Evolutionary conservation across 2,888 invertebrate species (phyloP), one percentile per base, ranked within the genome.

Genomic region (Palloptera scutellata): DNA sequence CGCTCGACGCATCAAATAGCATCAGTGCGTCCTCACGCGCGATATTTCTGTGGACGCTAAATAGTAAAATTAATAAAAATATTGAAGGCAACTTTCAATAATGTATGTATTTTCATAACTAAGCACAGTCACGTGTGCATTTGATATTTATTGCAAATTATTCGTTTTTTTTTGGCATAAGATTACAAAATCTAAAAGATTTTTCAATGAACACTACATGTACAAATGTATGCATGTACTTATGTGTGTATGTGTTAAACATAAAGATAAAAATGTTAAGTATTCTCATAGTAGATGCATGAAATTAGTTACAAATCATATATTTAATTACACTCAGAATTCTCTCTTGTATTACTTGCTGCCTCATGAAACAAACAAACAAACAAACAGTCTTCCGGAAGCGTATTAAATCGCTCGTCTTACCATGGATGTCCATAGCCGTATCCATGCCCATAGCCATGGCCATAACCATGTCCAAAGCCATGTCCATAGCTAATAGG

Each of bases 351-450:
- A 30, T 30, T 30, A 30, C 30, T 30, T 30, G 30, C 30, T 30
- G 30, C 6, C 30, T 4, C 2, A 30, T 30, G 30, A 30, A 30
- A 55, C 20, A 54, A 19, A 43, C 48, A 30, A 30, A 55, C 20
- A 54, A 19, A 43, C 48, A 51, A 40, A 45, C 45, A 63, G 45
- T n/a, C 20, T 55, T 43, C 54, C 45, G 53, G 6, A 43, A 55
- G 54, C 20, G 54, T 6, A 30, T 30, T 6, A 30, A 30, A 30
- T 30, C 51, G 10, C 30, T 1, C 48, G n/a, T 8, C 53, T 64
- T 78, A 80, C 80, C 79, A 79, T 55, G 73, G 74, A 68, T 75
- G 72, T 13, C 80, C 76, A 55, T 77, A 66, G 40, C 79, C 78
- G 51, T 76, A 73, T 48, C 70, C 70, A 54, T 70, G 63, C 9